phyloP scores from a whole-genome alignment of 2,888 invertebrate genomes.

The Thecophora atra region DNA sequence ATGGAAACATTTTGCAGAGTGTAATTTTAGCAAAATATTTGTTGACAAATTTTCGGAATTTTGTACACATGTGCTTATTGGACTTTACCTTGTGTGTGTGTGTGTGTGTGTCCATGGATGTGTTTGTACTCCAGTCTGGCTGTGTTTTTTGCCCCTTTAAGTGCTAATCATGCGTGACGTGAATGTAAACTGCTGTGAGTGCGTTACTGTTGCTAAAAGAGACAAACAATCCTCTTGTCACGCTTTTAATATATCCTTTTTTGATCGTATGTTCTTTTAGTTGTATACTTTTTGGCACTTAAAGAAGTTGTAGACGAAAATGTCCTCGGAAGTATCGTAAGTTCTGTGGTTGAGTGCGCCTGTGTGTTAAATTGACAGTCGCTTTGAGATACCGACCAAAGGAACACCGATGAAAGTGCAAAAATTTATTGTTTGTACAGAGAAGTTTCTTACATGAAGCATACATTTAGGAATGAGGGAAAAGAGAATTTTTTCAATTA shows the following conservation, averaged over 20 bases:
- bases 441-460: no score
- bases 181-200: constrained; percentile 29
- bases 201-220: background rate
- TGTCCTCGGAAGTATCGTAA: no score
- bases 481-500: no score
- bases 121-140: background rate
- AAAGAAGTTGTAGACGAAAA: background rate
- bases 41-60: constrained; percentile 44
- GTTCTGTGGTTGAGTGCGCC: background rate
- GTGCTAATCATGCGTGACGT: constrained; percentile 49
- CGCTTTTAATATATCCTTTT: constrained; percentile 21
- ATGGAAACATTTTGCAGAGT: constrained; percentile 40
- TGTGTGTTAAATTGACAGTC: background rate
- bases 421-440: constrained; percentile 7
- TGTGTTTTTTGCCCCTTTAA: constrained; percentile 41
- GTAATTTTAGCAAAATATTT: constrained; percentile 42
- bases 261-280: background rate
- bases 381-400: no score
- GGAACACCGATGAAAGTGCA: background rate
- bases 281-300: constrained; percentile 21
- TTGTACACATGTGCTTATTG: constrained; percentile 17
- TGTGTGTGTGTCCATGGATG: constrained; percentile 1
- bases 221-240: constrained; percentile 12
- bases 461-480: no score
- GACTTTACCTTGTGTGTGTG: background rate